Evolutionary conservation across 2,888 invertebrate species (phyloP).

Genomic region (Fragum fragum): DNA sequence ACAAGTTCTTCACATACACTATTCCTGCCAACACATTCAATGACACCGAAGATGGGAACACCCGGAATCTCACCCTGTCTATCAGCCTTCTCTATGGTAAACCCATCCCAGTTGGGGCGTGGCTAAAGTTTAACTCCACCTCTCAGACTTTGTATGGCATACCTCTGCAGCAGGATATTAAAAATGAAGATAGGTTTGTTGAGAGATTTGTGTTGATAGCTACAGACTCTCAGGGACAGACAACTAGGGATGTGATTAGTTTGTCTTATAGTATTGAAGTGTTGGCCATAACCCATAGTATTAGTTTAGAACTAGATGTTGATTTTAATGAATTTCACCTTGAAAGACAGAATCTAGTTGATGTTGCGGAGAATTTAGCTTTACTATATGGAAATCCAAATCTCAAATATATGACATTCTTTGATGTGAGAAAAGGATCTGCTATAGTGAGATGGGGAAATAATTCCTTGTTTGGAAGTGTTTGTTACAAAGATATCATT

Average conservation of each 20-base stretch:
- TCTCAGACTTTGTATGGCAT: constrained; percentile 76
- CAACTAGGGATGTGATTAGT: constrained; percentile 64
- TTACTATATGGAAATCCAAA: constrained; percentile 50
- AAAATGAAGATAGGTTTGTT: constrained; percentile 16
- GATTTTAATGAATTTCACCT: constrained; percentile 39
- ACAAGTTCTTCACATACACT: constrained; percentile 69
- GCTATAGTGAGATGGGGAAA: constrained; percentile 58
- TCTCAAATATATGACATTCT: constrained; percentile 53
- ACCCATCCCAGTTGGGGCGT: constrained; percentile 65
- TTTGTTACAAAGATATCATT: constrained; percentile 48
- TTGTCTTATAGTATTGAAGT: constrained; percentile 59
- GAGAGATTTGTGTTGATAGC: constrained; percentile 60
- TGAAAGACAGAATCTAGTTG: constrained; percentile 44
- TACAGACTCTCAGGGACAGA: constrained; percentile 58
- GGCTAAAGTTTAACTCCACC: constrained; percentile 75
- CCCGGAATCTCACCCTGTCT: constrained; percentile 69
- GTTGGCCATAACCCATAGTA: constrained; percentile 49
- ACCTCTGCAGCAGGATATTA: constrained; percentile 71
- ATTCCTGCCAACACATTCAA: constrained; percentile 76
- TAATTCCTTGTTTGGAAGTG: constrained; percentile 54
- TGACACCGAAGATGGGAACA: constrained; percentile 79
- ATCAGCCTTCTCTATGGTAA: constrained; percentile 66
- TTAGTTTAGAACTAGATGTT: constrained; percentile 51
- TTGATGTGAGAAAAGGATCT: constrained; percentile 49
- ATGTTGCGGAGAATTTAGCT: constrained; percentile 47